A percentile compares a stretch with the other conserved stretches of the same genome.
phyloP scores from a whole-genome alignment of 2,888 invertebrate species.

The Alentia gelatinosa region DNA sequence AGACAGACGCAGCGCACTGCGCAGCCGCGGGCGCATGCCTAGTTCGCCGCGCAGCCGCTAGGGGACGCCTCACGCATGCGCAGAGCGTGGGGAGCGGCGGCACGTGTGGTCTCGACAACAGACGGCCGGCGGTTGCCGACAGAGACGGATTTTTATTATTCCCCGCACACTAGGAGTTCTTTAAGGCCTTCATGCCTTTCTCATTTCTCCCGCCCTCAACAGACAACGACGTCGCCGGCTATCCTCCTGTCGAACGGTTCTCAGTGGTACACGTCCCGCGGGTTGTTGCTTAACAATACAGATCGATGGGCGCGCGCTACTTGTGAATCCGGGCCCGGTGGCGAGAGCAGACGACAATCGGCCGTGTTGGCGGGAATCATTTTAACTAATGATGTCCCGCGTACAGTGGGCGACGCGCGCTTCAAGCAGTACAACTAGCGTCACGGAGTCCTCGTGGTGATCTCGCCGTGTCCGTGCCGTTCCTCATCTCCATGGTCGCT shows the following conservation, averaged over 20 bases:
- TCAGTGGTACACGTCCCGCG: not conserved
- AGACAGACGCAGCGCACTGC: not conserved
- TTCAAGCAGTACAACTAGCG: not conserved
- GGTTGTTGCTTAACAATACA: slow-evolving; percentile 28
- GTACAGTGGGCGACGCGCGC: not conserved
- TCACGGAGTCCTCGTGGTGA: not conserved
- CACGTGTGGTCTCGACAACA: slow-evolving; percentile 2
- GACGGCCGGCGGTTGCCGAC: not conserved
- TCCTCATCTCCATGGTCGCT: not conserved
- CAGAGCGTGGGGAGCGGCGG: not conserved
- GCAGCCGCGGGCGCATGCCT: not conserved
- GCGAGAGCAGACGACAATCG: slow-evolving; percentile 5
- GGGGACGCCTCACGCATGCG: not conserved
- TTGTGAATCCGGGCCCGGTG: slow-evolving; percentile 23
- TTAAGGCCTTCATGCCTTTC: not conserved
- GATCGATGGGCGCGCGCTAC: slow-evolving; percentile 28
- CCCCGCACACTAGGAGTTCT: not conserved
- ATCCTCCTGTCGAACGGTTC: not conserved
- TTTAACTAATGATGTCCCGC: slow-evolving; percentile 41
- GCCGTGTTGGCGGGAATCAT: not conserved
- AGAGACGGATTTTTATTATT: not conserved
- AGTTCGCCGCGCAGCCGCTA: not conserved
- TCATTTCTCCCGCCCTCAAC: not conserved
- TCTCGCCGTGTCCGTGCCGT: not conserved
- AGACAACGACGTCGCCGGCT: not conserved